Base-by-base conservation (phyloP, 2,888 invertebrate genomes). In the Oscheius sp. region DNA sequence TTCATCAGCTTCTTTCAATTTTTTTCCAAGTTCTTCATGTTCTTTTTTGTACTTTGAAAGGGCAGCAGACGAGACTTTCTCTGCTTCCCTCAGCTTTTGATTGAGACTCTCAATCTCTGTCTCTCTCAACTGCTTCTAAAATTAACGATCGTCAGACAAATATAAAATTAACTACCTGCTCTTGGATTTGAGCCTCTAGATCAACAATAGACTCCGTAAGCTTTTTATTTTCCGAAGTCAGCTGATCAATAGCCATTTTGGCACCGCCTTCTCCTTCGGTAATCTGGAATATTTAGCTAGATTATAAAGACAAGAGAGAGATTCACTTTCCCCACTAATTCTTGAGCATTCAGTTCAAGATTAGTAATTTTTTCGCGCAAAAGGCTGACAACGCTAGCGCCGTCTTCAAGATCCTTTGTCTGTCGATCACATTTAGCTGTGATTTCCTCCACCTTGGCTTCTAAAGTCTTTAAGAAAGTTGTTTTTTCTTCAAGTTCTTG, bases 211-310 rank as follows among this genome's bases (percentile, higher is more conserved):
- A 71, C 1, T 46, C 58, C 0, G 71, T 45, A 67, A 74, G 83
- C 25, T 69, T 70, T 29, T 48, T 42, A 34, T 82, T 80, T 42
- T 78, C 79, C 20, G 72, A 66, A 25, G 74, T 74, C 33, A 79
- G 53, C 46, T 81, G 79, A 31, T 81, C 74, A 37, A 82, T 72
- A 0, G 75, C 74, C 69, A 77, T 67, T 65, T 82, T 80, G 12
- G 76, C 70, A 50, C 82, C 78, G 45, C 76, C 75, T 66, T 80
- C 79, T 27, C 82, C 76, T 20, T 79, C 76, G 5, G 75, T 71
- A 17, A 83, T 73, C 67, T 72, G 61, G 29, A 73, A 58, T 27
- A 17, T 50, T 25, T 67, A 27, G 52, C 34, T 23, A 31, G 17
- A 33, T 23, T n/a, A 25, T 12, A 50, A 63, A 27, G 8, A 39